Conservation (phyloP, 2,113 vertebrate species). For the Trinectes maculatus region DNA sequence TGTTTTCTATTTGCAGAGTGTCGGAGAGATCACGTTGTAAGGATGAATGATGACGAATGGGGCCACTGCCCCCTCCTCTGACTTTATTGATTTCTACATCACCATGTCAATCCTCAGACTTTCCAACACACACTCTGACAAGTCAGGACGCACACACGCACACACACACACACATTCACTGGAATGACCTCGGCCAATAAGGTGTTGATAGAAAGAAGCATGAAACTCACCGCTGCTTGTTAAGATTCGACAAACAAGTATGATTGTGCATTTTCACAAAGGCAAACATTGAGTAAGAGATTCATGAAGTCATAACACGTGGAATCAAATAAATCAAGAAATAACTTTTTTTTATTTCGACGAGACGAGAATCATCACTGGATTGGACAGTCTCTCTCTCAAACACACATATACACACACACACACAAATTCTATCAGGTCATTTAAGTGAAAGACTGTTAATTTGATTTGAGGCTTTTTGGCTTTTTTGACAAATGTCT, state of each 20-base stretch:
- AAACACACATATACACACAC: too few species aligned
- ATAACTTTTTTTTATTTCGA: too few species aligned
- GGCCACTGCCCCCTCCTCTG: slow-evolving; percentile 29
- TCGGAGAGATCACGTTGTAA: slow-evolving; percentile 19
- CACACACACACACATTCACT: slow-evolving; percentile 19
- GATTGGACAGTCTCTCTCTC: too few species aligned
- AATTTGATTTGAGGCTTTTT: slow-evolving; percentile 1
- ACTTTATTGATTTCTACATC: slow-evolving; percentile 56
- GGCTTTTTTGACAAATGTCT: slow-evolving; percentile 19
- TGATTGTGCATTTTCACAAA: neutral
- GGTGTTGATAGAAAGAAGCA: slow-evolving; percentile 13
- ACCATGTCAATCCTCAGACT: slow-evolving; percentile 43
- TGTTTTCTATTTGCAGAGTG: slow-evolving; percentile 31
- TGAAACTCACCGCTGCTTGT: slow-evolving; percentile 11
- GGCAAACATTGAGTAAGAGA: neutral
- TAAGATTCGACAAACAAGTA: neutral
- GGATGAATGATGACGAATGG: slow-evolving; percentile 48
- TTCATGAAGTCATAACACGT: neutral
- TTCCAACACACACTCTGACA: slow-evolving; percentile 31
- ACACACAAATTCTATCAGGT: too few species aligned
- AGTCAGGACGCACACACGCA: slow-evolving; percentile 20
- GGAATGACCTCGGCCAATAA: slow-evolving; percentile 14
- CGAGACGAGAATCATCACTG: too few species aligned
- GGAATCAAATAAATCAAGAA: neutral
- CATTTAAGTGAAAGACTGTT: slow-evolving; percentile 10